Base-by-base conservation (phyloP, 2,888 invertebrate genomes). In the Athrips mouffetella region DNA sequence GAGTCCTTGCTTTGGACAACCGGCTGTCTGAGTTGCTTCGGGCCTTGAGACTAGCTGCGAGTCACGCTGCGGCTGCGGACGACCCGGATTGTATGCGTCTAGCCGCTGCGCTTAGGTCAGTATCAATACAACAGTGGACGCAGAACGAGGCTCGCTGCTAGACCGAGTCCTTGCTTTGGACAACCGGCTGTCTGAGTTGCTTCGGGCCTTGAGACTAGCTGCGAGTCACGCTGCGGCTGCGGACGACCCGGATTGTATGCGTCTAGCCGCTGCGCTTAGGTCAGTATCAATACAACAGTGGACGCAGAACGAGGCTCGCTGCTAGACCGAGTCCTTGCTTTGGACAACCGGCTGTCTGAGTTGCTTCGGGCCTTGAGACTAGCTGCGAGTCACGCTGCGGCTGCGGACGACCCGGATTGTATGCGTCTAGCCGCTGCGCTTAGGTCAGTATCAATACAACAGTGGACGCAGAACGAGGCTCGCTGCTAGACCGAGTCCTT, bases 311-410 rank as follows among this genome's bases (percentile, higher is more conserved):
- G 74, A 62, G 82, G 75, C 41, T 62, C 73, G 52, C 68, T 71
- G 60, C 61, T 70, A 49, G 71, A 70, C 47, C 73, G 76, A 27
- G 82, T 70, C 62, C 66, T 73, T 54, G 65, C 70, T 41, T 62
- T 80, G 2, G 95, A 95, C 80, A 92, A 92, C 74, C 85, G 93
- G 31, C 91, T 95, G 10, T 92, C 94, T 8, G 93, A 93, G 70
- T 80, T 95, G 63, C 15, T 10, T 11, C 37, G 16, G 2, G 11
- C 30, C 30, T 30, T 13, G 30, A 30, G 30, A 11, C 30, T 92
- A 62, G 93, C 94, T 67, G 92, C 92, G 63, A 91, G 92, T 54
- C 91, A 91, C 45, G 91, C 91, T 63, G 91, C 92, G 65, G 91
- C 90, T 55, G 91, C 91, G 58, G 73, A 92, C 50, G 91, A 92